Evolutionary conservation across 2,113 vertebrate genomes (phyloP), one percentile per base, ranked within the genome.

Genomic region (Cairina moschata): DNA sequence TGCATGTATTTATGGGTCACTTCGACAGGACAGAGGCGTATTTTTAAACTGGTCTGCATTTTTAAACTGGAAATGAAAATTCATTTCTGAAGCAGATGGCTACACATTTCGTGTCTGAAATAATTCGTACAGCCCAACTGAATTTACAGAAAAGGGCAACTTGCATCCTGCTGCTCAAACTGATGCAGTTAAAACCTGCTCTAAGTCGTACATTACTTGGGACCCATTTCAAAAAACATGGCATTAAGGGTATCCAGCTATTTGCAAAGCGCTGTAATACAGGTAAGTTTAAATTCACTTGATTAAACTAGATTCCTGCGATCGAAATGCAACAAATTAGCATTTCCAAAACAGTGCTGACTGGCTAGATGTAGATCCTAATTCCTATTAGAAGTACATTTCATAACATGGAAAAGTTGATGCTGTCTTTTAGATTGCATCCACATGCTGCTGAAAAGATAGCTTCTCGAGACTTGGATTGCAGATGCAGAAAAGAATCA

Each of bases 181-280:
- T 29, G 23, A 68, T 63, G 31, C 23, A 93, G 93, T 78, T 83
- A 88, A 80, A 88, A 91, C 50, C 71, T 73, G 83, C 52, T 92
- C 0, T 26, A 73, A 16, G 9, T 36, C 58, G 20, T 4, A 54
- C 20, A 4, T 46, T 23, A 44, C 46, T 78, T 0, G 4, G 40
- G 79, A 92, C 69, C 11, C 54, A 46, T 82, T 83, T 71, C 3
- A 11, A 55, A 79, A 92, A 73, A 14, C 17, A 32, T 7, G 36
- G 60, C 21, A 18, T 59, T 54, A 46, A 67, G 36, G 16, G 16
- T 12, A 84, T 9, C 13, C 62, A 77, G 40, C 36, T 68, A 48
- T 54, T 9, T 83, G 59, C 34, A 66, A 80, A 77, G 83, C 0
- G 44, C 11, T 0, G 2, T 71, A 83, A 75, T 42, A 1, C 1